Base-by-base conservation (phyloP, 2,888 invertebrate species). In the Gari tellinella region DNA sequence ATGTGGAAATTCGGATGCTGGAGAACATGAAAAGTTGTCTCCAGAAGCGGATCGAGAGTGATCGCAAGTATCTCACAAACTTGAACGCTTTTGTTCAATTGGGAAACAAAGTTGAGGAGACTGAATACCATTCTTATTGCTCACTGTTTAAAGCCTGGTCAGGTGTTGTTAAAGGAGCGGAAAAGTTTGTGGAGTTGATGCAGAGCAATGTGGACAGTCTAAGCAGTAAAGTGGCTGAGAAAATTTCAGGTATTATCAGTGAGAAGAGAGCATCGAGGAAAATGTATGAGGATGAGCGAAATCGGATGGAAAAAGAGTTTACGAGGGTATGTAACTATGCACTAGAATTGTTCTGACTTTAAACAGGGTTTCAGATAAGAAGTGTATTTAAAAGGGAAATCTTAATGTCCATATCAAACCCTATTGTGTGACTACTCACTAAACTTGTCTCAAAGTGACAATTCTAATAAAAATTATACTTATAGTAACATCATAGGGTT, bases 21-120 rank as follows among this genome's bases (percentile, higher is more conserved):
- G 98, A 98, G 90, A 95, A 95, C 79, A 97, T 98, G 95, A 95
- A 96, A 89, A 94, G 97, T 76, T 97, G 97, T 88, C 94, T 98
- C 66, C 94, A 95, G 83, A 94, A 95, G 83, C 96, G 97, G 93
- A 95, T 97, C 91, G 78, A 97, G 92, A 96, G 96, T 89, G 98
- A 98, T 92, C 94, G 96, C 83, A 97, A 98, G 89, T 98, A 98
- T 92, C 96, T 97, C 1, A 93, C 95, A 41, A 95, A 96, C 14
- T 94, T 98, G 64, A 85, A 86, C n/a, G 82, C 88, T 40, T 86
- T 92, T 63, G 86, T 91, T 10, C 89, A 89, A 60, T 85, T 89
- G 38, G 90, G 90, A 31, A 85, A 87, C 45, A 92, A 91, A 40
- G 75, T 85, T 21, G 86, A 85, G 25, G 76, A 76, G 61, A 77